Evolutionary conservation across 2,888 invertebrate species (phyloP).

Genomic region (Vanessa cardui): DNA sequence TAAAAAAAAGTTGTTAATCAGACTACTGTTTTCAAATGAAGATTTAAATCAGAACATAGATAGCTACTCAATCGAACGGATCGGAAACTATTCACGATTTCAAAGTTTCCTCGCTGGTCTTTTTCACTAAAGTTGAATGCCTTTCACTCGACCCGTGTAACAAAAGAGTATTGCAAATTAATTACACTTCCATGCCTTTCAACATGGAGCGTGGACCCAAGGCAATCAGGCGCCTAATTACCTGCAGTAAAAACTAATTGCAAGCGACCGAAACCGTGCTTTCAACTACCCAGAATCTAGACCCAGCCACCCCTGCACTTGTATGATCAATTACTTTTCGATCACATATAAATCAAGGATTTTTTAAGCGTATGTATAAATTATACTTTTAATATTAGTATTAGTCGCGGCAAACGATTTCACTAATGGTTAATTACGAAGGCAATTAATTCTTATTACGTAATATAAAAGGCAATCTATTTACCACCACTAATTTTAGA

Average conservation of each 20-base stretch:
- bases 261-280: constrained; percentile 12
- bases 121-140: background rate
- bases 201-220: constrained; percentile 2
- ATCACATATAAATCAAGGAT: background rate
- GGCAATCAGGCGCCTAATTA: constrained; percentile 30
- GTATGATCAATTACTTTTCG: background rate
- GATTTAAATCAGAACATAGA: no score
- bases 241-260: constrained; percentile 29
- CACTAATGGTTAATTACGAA: no score
- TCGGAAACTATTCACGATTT: background rate
- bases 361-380: no score
- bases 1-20: no score
- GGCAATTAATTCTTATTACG: no score
- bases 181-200: constrained; percentile 14
- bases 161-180: constrained; percentile 12
- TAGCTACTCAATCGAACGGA: background rate
- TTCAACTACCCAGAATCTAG: background rate
- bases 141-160: background rate
- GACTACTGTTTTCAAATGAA: no score
- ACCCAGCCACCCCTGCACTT: background rate
- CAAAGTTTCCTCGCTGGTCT: background rate
- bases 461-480: no score
- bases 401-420: no score
- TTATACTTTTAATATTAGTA: no score
- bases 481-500: no score